Base-by-base conservation (phyloP, 2,113 vertebrate genomes). In the Caranx ignobilis region DNA sequence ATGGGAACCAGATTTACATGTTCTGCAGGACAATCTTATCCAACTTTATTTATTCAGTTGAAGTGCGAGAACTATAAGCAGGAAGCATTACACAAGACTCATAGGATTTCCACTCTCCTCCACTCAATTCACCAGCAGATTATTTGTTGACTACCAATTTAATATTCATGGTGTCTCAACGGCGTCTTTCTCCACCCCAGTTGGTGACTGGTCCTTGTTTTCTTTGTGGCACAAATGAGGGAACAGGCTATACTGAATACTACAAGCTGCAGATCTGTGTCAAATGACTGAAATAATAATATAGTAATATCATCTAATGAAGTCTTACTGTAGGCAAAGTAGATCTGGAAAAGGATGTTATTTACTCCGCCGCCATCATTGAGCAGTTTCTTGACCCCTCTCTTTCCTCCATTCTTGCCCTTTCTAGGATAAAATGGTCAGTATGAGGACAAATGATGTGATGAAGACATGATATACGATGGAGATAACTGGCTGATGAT, bases 381-480 rank as follows among this genome's bases (percentile, higher is more conserved):
- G 18, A 19, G 48, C 5, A 5, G 37, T 47, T n/a, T 4, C 8
- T 71, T 21, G 55, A 19, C 56, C 48, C 34, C 32, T 5, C 5
- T 61, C 43, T 61, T 64, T 55, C 54, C 39, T 77, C 47, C 41
- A 39, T 57, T 74, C 32, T 41, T 41, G 39, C 47, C 43, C n/a
- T 75, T n/a, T 37, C 57, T 11, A 31, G 45, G 62, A 57, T 43
- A n/a, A 69, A 75, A 74, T 7, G 43, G 64, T 86, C 45, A 64
- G 12, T 21, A 19, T 67, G 61, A 62, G 81, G 77, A 86, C 70
- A 54, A 75, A 79, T 67, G 68, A 87, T 72, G 71, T 66, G 70
- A 75, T 71, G 75, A 73, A 26, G 70, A 62, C 39, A 41, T 31
- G n/a, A 75, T 55, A 41, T 76, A 61, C 1, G 37, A 78, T 54